Base-by-base conservation (phyloP, 2,113 vertebrate species). In the Origma solitaria region DNA sequence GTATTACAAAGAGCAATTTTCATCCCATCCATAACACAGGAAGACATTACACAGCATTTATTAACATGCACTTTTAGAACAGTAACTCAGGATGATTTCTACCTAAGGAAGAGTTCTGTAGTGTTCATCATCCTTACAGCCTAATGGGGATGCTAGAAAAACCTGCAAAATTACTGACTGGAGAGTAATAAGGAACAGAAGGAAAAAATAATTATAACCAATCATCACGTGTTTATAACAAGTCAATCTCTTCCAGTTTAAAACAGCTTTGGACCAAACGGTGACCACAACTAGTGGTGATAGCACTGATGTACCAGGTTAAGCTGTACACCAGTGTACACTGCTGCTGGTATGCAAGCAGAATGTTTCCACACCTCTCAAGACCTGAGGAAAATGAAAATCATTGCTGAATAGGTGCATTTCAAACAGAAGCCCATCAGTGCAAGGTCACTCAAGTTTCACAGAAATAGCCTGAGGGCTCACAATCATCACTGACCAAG, bases 321-420 rank as follows among this genome's bases (percentile, higher is more conserved):
- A 44, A 78, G 28, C 35, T 30, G 45, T 5, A 12, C 6, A 35
- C 21, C 45, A 57, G 50, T 5, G 9, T 25, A 51, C 31, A 25
- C 13, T 51, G 82, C 51, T 70, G 33, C 47, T 62, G 18, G 13
- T 33, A 24, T 2, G 11, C 40, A 82, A 62, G 82, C 1, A 58
- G 22, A 45, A 53, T 7, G 19, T 25, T 60, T 35, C 23, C 57
- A 51, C 19, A 3, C 0, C 0, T 21, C 56, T 81, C 47, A 10
- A 28, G 60, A 77, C 13, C 23, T 13, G 22, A 28, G 8, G 15
- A 71, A 38, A 73, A 61, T 2, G 25, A 58, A 64, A 82, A 44
- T 14, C 21, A 33, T 7, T 25, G 25, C 42, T 42, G 9, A 64
- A n/a, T 0, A 23, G 25, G 37, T 3, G 16, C 0, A 3, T 23